These are phyloP conservation scores for Cassiopea xamachana DNA, from an alignment of 30 jellyfish, hydroid and myxozoan genomes.

Conservation along the genomic window DNA sequence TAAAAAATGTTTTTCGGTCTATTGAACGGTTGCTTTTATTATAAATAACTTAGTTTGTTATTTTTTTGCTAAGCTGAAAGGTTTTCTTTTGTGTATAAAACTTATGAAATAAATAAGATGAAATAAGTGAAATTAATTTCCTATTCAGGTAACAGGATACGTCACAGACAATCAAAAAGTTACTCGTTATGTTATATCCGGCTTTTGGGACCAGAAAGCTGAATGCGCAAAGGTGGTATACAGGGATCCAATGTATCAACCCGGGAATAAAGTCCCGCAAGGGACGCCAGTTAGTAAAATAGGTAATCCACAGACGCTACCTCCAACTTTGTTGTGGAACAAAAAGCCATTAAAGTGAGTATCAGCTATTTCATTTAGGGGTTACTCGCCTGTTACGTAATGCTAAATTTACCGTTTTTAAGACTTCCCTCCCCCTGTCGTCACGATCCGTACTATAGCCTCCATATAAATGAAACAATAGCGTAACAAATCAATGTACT, in stretches of 20 bases:
- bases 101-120: not conserved
- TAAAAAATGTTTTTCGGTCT: too few species aligned
- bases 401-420: too few species aligned
- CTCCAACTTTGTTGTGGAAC: conserved; percentile 85
- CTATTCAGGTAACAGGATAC: conserved; percentile 90
- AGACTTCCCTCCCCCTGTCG: too few species aligned
- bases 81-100: too few species aligned
- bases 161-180: conserved; percentile 90
- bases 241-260: conserved; percentile 70
- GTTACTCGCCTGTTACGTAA: not conserved
- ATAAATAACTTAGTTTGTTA: too few species aligned
- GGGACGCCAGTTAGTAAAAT: conserved; percentile 86
- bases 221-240: conserved; percentile 93
- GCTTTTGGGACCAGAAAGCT: conserved; percentile 94
- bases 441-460: too few species aligned
- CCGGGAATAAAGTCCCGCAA: conserved; percentile 74
- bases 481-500: too few species aligned
- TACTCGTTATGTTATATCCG: conserved; percentile 95
- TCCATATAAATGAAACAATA: too few species aligned
- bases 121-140: not conserved
- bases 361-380: not conserved
- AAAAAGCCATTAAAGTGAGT: conserved; percentile 88
- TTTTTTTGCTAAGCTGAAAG: too few species aligned
- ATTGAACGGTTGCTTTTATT: too few species aligned
- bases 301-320: conserved; percentile 90